Conservation (phyloP, 2,888 invertebrate genomes). For the Glyphotaelius pellucidus region DNA sequence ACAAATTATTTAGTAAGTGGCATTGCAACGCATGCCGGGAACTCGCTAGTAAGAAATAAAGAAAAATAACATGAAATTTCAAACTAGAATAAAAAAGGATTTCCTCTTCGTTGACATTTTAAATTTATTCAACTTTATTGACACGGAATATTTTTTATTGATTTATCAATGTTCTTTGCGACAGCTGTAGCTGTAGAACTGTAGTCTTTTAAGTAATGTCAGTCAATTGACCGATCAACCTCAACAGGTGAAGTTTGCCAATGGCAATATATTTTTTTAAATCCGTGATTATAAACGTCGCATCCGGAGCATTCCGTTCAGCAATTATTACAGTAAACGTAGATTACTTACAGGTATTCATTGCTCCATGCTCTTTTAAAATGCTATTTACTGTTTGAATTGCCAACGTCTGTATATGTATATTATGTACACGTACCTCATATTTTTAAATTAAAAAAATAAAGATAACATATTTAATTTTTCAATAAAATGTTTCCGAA, state of each 20-base stretch:
- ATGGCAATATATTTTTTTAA: neutral
- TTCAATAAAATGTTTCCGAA: neutral
- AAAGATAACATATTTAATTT: neutral
- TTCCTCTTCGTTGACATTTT: neutral
- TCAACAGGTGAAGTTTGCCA: too few species aligned
- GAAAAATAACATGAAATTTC: too few species aligned
- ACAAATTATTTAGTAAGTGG: too few species aligned
- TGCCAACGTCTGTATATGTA: neutral
- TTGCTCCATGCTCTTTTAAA: neutral
- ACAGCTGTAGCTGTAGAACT: neutral
- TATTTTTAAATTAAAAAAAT: too few species aligned
- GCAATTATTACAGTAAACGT: too few species aligned
- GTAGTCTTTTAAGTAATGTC: neutral
- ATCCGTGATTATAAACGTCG: neutral
- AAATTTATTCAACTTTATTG: too few species aligned
- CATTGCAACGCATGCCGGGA: too few species aligned
- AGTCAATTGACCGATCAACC: neutral
- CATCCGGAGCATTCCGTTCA: neutral
- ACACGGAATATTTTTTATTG: neutral
- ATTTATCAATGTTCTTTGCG: neutral
- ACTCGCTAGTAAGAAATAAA: too few species aligned
- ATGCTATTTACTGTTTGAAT: neutral
- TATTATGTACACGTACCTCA: too few species aligned
- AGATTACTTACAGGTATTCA: neutral
- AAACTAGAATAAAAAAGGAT: neutral